Evolutionary conservation across 2,888 invertebrate species (phyloP).

Genomic region (Spialia ferax): DNA sequence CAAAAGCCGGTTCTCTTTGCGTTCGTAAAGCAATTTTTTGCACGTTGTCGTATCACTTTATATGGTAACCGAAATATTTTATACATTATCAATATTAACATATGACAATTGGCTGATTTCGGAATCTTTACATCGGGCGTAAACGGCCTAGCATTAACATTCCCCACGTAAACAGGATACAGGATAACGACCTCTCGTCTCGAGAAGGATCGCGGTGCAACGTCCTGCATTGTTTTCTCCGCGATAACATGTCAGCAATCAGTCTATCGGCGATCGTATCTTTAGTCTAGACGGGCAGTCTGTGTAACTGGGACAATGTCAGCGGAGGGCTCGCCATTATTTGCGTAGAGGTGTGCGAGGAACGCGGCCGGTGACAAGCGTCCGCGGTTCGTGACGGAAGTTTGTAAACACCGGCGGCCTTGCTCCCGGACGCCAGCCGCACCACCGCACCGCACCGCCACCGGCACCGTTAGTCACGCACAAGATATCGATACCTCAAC

Average conservation of each 20-base stretch:
- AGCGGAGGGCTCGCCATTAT: slow-evolving; percentile 82
- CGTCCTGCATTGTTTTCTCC: neutral
- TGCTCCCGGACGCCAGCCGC: slow-evolving; percentile 69
- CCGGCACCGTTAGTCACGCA: slow-evolving; percentile 62
- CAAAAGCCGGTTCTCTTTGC: neutral
- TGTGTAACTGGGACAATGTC: slow-evolving; percentile 78
- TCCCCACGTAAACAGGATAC: slow-evolving; percentile 19
- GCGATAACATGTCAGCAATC: slow-evolving; percentile 59
- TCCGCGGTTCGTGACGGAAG: slow-evolving; percentile 76
- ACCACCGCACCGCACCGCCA: slow-evolving; percentile 45
- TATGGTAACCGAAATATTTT: slow-evolving; percentile 15
- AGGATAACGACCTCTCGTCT: slow-evolving; percentile 46
- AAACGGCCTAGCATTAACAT: slow-evolving; percentile 18
- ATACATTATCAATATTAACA: slow-evolving; percentile 15
- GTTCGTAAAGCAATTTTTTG: slow-evolving; percentile 2
- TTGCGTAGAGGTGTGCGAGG: slow-evolving; percentile 79
- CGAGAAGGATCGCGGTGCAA: slow-evolving; percentile 24
- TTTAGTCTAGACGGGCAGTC: slow-evolving; percentile 74
- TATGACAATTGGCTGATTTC: slow-evolving; percentile 24
- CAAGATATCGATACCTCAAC: slow-evolving; percentile 59
- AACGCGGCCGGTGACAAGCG: slow-evolving; percentile 74
- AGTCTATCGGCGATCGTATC: slow-evolving; percentile 71
- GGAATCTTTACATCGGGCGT: neutral
- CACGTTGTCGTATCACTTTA: slow-evolving; percentile 1
- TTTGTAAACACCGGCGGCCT: slow-evolving; percentile 84